A percentile compares a stretch with the other conserved stretches of the same genome.
Evolutionary conservation across 2,797 vertebrate species (phyloP).

Genomic region (Coranthus polyacanthus): DNA sequence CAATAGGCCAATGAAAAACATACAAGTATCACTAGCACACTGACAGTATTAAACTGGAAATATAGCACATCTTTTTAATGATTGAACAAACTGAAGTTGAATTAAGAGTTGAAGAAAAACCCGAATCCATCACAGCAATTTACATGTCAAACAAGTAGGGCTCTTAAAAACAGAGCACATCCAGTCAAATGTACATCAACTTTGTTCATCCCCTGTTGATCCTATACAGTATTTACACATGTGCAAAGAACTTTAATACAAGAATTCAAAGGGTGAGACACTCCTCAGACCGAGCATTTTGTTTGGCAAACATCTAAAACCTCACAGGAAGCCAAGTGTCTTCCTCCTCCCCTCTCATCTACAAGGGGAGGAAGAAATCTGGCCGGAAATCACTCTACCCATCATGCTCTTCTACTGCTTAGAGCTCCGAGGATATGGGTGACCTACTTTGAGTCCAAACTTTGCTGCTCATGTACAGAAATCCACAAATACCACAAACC

Average conservation of each 20-base stretch:
- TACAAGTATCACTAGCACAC: constrained; percentile 65
- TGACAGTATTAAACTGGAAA: constrained; percentile 61
- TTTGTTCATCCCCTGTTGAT: constrained; percentile 46
- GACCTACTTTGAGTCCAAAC: constrained; percentile 58
- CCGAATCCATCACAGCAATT: constrained; percentile 72
- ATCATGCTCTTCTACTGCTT: constrained; percentile 48
- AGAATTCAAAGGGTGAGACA: constrained; percentile 47
- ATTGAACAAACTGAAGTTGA: constrained; percentile 43
- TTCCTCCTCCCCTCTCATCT: not conserved
- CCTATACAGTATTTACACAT: constrained; percentile 84
- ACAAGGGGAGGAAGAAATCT: constrained; percentile 10
- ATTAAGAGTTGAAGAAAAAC: constrained; percentile 54
- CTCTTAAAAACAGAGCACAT: constrained; percentile 74
- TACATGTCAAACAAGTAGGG: constrained; percentile 59
- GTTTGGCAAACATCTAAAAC: constrained; percentile 44
- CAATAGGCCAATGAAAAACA: constrained; percentile 54
- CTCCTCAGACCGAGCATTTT: constrained; percentile 21
- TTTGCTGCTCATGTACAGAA: constrained; percentile 33
- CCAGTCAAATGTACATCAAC: constrained; percentile 62
- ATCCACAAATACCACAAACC: constrained; percentile 20
- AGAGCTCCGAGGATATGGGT: constrained; percentile 23
- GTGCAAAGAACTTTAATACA: constrained; percentile 71
- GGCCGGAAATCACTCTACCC: constrained; percentile 40
- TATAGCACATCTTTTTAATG: constrained; percentile 57
- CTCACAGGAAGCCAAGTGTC: constrained; percentile 32